Base-by-base conservation (phyloP, 2,888 invertebrate species). In the Thelaira solivaga region DNA sequence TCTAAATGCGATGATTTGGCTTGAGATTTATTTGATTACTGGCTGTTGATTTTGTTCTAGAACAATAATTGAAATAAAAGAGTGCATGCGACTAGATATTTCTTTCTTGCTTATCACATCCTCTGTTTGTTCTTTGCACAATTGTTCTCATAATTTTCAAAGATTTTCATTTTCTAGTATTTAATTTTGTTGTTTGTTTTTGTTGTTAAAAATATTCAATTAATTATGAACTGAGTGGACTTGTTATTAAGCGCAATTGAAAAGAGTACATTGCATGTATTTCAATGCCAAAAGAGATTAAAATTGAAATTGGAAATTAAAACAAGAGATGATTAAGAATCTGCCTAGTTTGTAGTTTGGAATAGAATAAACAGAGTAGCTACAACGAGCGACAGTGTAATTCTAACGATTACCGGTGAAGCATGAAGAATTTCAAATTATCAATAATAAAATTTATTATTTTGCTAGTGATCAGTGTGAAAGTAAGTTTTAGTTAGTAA, bases 201-300 rank as follows among this genome's bases (percentile, higher is more conserved):
- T 39, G 49, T 26, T 39, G 41, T 64, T 64, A 22, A 55, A 45
- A 57, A 20, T 34, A n/a, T 11, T 20, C 10, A 41, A 22, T 68
- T 59, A 49, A 59, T 69, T 49, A 41, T 4, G 2, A 8, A 24
- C 29, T 18, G 39, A 55, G 55, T 18, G 43, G n/a, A 31, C 6
- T 34, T 57, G 43, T 65, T 65, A 45, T 39, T 39, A 36, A 31
- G 13, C 10, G 18, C 11, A 53, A 57, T 18, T 41, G 16, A 13
- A 31, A 59, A 36, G 47, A 49, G 67, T 55, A 47, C 20, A 29
- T 22, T 31, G 53, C 69, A 65, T 74, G 74, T 64, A 71, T 47
- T 78, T 78, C 78, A 74, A 61, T 78, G 69, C 39, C 78, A 74
- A 18, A 53, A 71, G 64, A 78, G 78, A 74, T 69, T 69, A 18